phyloP scores from a whole-genome alignment of 2,113 vertebrate genomes.

The Tychaedon coryphoeus region DNA sequence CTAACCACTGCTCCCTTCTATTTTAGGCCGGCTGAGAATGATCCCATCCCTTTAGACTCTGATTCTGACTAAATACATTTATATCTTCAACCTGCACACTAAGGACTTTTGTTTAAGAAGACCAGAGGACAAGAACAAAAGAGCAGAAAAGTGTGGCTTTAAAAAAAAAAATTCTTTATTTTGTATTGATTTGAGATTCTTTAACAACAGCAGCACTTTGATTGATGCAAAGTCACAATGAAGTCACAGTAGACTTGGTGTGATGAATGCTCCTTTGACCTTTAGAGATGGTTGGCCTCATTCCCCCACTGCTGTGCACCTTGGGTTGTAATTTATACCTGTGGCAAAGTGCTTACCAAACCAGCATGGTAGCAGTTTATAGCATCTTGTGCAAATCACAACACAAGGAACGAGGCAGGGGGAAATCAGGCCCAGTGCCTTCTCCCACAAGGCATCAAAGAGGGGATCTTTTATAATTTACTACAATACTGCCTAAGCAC shows the following conservation, averaged over 20 bases:
- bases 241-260: conserved; percentile 12
- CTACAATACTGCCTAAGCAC: neutral
- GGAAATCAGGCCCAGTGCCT: neutral
- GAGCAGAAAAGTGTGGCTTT: neutral
- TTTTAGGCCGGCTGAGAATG: neutral
- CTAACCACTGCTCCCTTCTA: conserved; percentile 15
- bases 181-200: conserved; percentile 17
- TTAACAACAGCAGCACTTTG: conserved; percentile 29
- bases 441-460: conserved; percentile 39
- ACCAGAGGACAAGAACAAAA: neutral
- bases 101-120: neutral
- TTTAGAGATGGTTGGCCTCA: conserved; percentile 46
- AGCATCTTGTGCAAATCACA: neutral
- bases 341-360: conserved; percentile 33
- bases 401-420: neutral
- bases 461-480: conserved; percentile 52
- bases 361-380: conserved; percentile 32
- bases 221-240: conserved; percentile 46
- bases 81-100: neutral
- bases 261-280: conserved; percentile 50
- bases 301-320: conserved; percentile 27
- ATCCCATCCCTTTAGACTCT: neutral
- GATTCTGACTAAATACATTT: neutral
- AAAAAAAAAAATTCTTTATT: neutral
- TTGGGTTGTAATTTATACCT: conserved; percentile 43